Evolutionary conservation across 2,797 vertebrate genomes (phyloP).

Genomic region (Sternarchorhynchus goeldii): DNA sequence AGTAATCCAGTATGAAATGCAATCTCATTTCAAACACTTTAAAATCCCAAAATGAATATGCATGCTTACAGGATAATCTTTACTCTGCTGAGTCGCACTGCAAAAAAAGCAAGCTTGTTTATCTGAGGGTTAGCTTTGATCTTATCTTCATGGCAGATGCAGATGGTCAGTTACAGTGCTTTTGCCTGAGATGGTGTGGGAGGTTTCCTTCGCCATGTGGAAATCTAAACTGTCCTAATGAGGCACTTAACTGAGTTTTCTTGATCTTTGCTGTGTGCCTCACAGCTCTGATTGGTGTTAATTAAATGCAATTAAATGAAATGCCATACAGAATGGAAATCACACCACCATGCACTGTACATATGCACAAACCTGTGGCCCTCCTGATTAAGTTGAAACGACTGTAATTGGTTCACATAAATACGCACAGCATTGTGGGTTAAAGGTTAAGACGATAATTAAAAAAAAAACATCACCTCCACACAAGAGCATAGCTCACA

Average conservation of each 20-base stretch:
- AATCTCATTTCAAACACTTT: conserved; percentile 27
- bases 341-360: conserved; percentile 31
- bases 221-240: conserved; percentile 4
- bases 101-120: conserved; percentile 13
- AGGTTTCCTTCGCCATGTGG: conserved; percentile 2
- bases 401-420: conserved; percentile 35
- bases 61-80: conserved; percentile 21
- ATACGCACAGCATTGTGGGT: conserved; percentile 14
- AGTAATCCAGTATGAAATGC: conserved; percentile 20
- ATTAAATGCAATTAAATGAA: conserved; percentile 45
- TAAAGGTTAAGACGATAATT: conserved; percentile 46
- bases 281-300: conserved; percentile 40
- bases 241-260: conserved; percentile 14
- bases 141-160: conserved; percentile 4
- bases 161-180: conserved; percentile 22
- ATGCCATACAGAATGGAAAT: conserved; percentile 22
- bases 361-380: conserved; percentile 1
- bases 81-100: not conserved
- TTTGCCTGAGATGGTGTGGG: not conserved
- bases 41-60: conserved; percentile 22
- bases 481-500: not conserved
- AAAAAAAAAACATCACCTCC: conserved; percentile 39
- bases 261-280: conserved; percentile 7
- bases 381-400: conserved; percentile 19
- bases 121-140: conserved; percentile 8